These are phyloP conservation scores for Columbina picui DNA, from an alignment of 2,113 vertebrate species.

Conservation along the genomic window DNA sequence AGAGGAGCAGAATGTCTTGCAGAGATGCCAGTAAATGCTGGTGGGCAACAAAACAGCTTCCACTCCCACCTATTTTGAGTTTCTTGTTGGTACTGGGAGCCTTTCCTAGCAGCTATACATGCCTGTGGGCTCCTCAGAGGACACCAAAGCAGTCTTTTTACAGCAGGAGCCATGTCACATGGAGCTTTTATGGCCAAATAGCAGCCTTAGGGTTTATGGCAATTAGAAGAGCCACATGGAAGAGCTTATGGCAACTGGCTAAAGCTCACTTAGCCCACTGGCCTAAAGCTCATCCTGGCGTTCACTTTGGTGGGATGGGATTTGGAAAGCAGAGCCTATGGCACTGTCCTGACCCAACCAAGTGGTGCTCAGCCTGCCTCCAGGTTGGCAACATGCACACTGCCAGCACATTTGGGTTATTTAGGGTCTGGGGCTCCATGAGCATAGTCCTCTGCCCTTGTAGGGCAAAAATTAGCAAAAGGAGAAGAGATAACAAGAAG, in stretches of 20 bases:
- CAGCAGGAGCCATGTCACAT: background rate
- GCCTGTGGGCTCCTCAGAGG: background rate
- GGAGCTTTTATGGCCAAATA: background rate
- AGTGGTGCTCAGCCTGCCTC: background rate
- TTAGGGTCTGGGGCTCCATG: background rate
- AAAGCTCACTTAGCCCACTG: no score
- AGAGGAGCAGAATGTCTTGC: background rate
- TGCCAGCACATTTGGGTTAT: background rate
- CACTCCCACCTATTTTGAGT: rapidly evolving
- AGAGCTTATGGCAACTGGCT: background rate
- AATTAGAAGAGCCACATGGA: background rate
- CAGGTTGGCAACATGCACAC: background rate
- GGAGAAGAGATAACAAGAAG: background rate
- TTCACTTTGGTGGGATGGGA: background rate
- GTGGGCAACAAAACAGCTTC: background rate
- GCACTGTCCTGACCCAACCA: background rate
- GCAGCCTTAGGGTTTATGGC: background rate
- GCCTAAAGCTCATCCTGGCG: background rate
- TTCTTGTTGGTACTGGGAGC: background rate
- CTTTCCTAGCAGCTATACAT: background rate
- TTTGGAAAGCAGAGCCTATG: background rate
- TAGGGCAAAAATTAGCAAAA: background rate
- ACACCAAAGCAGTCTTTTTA: background rate
- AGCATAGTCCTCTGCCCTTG: background rate
- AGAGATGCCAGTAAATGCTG: background rate